These are phyloP conservation scores for Heliothis subflexa DNA, from an alignment of 1,140 invertebrate genomes.

Conservation along the genomic window DNA sequence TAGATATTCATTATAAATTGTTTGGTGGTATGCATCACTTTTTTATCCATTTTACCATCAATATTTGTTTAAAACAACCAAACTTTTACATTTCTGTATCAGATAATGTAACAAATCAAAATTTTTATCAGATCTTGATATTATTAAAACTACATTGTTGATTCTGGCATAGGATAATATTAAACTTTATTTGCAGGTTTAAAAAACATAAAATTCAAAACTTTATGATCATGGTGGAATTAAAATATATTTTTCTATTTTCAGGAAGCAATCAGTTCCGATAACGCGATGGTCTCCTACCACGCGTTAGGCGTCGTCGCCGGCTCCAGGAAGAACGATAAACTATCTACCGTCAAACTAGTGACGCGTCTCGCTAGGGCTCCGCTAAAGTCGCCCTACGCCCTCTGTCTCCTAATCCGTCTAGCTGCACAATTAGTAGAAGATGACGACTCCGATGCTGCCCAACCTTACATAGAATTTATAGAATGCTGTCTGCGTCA, in stretches of 20 bases:
- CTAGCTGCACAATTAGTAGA: constrained; percentile 97
- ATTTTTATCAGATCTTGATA: no score
- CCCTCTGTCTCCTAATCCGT: constrained; percentile 96
- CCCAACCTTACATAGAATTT: constrained; percentile 92
- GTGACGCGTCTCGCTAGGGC: constrained; percentile 95
- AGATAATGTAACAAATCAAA: no score
- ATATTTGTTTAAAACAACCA: no score
- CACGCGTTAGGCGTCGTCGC: constrained; percentile 99
- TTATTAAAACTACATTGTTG: no score
- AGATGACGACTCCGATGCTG: constrained; percentile 92
- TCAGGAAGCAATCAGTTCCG: constrained; percentile 87
- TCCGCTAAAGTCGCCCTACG: constrained; percentile 96
- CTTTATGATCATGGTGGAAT: no score
- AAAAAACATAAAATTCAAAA: no score
- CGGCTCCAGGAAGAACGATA: constrained; percentile 97
- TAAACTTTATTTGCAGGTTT: no score
- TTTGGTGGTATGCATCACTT: no score
- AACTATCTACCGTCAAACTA: constrained; percentile 97
- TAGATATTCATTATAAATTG: no score
- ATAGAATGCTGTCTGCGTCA: constrained; percentile 97
- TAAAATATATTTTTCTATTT: constrained; percentile 57
- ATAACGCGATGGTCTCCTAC: constrained; percentile 97
- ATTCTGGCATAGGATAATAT: no score
- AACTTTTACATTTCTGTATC: no score
- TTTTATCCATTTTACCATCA: no score